These are phyloP conservation scores for Tolmerus cingulatus DNA, from an alignment of 2,888 invertebrate genomes.

Conservation along the genomic window DNA sequence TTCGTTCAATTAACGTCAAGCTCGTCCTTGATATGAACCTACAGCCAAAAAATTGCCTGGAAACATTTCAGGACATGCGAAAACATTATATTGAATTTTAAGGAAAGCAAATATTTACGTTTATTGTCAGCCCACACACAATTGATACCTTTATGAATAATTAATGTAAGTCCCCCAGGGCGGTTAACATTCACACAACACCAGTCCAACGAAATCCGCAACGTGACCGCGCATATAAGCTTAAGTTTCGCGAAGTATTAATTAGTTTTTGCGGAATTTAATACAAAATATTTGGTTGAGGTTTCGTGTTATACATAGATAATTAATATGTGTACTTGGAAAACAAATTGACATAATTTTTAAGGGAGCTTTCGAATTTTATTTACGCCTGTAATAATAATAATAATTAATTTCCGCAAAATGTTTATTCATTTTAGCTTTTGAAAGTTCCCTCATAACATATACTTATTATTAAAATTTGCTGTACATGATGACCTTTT, in stretches of 20 bases:
- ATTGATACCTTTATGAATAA: conserved; percentile 30
- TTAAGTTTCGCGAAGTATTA: background rate
- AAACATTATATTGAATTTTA: background rate
- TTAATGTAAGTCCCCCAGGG: background rate
- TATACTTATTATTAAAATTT: too few relatives aligned
- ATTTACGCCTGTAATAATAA: background rate
- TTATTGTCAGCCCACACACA: background rate
- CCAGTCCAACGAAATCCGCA: background rate
- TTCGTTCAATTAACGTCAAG: background rate
- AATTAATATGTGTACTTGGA: background rate
- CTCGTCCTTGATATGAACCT: background rate
- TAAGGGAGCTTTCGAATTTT: too few relatives aligned
- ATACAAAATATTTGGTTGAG: background rate
- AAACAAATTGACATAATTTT: background rate
- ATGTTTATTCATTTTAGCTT: background rate
- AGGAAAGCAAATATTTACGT: conserved; percentile 15
- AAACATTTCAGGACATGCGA: background rate
- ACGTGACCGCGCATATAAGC: background rate
- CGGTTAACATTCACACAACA: background rate
- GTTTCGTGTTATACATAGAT: background rate
- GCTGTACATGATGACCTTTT: too few relatives aligned
- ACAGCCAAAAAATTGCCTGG: background rate
- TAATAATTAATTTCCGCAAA: background rate
- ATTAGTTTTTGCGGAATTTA: background rate
- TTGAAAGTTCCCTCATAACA: too few relatives aligned